Percentiles rank a stretch among this genome's conserved stretches.
phyloP scores from a whole-genome alignment of 1,140 invertebrate species.

The Catajapyx aquilonaris region DNA sequence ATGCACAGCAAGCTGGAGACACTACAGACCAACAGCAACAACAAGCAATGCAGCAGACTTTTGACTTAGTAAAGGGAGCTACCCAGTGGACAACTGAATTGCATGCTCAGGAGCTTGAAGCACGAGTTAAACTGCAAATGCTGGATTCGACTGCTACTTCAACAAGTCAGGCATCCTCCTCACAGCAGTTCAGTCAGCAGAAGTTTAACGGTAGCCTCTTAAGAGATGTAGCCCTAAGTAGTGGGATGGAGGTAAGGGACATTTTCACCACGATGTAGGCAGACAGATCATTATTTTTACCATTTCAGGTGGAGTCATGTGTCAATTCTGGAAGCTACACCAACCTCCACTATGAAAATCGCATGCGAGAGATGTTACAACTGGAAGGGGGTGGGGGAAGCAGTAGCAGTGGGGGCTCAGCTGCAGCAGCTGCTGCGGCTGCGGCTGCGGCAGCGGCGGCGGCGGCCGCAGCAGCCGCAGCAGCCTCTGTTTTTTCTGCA shows the following conservation, averaged over 20 bases:
- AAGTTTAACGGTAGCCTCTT: constrained; percentile 23
- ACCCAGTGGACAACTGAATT: constrained; percentile 6
- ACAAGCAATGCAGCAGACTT: too few species aligned
- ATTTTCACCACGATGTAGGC: too few species aligned
- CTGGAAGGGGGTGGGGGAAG: too few species aligned
- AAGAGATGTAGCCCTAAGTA: constrained; percentile 28
- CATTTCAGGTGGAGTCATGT: constrained; percentile 36
- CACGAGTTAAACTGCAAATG: constrained; percentile 10
- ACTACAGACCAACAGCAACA: too few species aligned
- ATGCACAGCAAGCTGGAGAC: too few species aligned
- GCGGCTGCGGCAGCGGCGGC: constrained; percentile 9
- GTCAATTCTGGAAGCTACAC: constrained; percentile 38
- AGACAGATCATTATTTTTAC: too few species aligned
- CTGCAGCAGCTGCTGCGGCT: constrained; percentile 7
- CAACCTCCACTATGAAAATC: constrained; percentile 31
- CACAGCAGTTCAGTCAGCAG: too few species aligned
- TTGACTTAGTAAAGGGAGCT: constrained; percentile 13
- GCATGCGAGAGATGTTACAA: too few species aligned
- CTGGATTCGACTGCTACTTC: not conserved
- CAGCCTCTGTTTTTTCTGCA: constrained; percentile 9
- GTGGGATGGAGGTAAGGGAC: constrained; percentile 32
- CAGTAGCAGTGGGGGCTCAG: constrained; percentile 18
- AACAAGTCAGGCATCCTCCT: too few species aligned
- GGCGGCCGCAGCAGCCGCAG: constrained; percentile 8
- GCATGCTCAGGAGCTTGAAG: constrained; percentile 13